A percentile compares a stretch with the other conserved stretches of the same genome.
These are phyloP conservation scores for Percina caprodes DNA, from an alignment of 2,113 vertebrate species.

Conservation along the genomic window DNA sequence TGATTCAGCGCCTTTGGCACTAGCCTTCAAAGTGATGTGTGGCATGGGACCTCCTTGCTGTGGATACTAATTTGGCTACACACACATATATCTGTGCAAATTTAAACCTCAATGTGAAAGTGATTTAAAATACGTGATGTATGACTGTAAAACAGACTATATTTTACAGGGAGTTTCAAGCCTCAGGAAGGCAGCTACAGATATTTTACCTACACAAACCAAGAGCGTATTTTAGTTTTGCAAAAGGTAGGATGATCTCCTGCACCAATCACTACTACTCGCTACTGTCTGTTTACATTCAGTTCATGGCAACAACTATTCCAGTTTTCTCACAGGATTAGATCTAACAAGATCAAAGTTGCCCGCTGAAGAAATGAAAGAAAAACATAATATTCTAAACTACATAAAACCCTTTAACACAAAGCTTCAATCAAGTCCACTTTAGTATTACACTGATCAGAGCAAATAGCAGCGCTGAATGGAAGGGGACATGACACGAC, in stretches of 20 bases:
- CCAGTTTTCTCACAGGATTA: slow-evolving; percentile 11
- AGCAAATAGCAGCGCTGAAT: slow-evolving; percentile 49
- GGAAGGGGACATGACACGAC: slow-evolving; percentile 62
- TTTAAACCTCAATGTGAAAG: slow-evolving; percentile 9
- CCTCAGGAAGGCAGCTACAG: neutral
- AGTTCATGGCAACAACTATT: slow-evolving; percentile 32
- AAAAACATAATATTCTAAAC: slow-evolving; percentile 41
- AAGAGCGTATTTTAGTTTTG: slow-evolving; percentile 8
- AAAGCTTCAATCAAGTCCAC: slow-evolving; percentile 37
- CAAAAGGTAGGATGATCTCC: neutral
- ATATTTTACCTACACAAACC: slow-evolving; percentile 13
- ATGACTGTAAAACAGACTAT: slow-evolving; percentile 4
- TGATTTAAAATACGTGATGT: slow-evolving; percentile 22
- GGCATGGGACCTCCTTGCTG: slow-evolving; percentile 40
- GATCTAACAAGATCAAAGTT: slow-evolving; percentile 40
- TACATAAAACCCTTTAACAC: slow-evolving; percentile 38
- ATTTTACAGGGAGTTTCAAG: slow-evolving; percentile 7
- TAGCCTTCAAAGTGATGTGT: slow-evolving; percentile 47
- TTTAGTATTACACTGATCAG: slow-evolving; percentile 49
- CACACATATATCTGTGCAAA: slow-evolving; percentile 27
- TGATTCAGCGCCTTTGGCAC: slow-evolving; percentile 53
- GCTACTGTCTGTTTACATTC: slow-evolving; percentile 29
- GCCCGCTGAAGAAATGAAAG: slow-evolving; percentile 5
- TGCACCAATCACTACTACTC: neutral
- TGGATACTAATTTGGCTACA: slow-evolving; percentile 50